A percentile compares a stretch with the other conserved stretches of the same genome.
These are phyloP conservation scores for Agrotis puta DNA, from an alignment of 2,888 invertebrate species.

Conservation along the genomic window DNA sequence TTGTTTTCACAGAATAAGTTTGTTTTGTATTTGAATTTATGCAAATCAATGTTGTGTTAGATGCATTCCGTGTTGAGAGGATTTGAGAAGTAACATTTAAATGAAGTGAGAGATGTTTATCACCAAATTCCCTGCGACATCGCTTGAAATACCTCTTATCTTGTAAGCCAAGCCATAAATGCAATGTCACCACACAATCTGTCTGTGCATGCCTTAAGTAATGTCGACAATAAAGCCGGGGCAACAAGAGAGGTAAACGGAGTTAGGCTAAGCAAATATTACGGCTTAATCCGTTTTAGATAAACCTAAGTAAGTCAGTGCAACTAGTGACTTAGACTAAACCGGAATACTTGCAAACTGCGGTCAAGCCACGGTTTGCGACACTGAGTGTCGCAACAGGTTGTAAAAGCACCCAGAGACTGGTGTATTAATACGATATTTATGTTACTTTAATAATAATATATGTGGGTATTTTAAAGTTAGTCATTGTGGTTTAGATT, in stretches of 20 bases:
- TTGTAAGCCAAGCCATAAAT: constrained; percentile 56
- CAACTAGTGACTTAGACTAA: constrained; percentile 59
- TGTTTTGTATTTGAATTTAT: background rate
- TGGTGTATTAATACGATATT: constrained; percentile 41
- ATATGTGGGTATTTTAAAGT: constrained; percentile 17
- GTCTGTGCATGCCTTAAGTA: constrained; percentile 44
- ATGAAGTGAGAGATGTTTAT: constrained; percentile 29
- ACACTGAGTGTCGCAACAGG: constrained; percentile 67
- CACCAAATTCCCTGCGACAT: constrained; percentile 14
- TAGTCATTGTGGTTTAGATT: constrained; percentile 24
- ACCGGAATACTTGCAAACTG: constrained; percentile 52
- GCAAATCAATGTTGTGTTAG: too few relatives aligned
- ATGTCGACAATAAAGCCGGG: constrained; percentile 43
- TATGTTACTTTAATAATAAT: constrained; percentile 18
- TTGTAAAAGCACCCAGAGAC: constrained; percentile 44
- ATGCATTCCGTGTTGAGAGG: background rate
- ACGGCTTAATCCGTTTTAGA: constrained; percentile 53
- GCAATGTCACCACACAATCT: constrained; percentile 53
- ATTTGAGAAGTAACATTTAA: too few relatives aligned
- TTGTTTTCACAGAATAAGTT: background rate
- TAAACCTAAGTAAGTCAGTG: constrained; percentile 48
- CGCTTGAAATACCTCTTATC: constrained; percentile 55
- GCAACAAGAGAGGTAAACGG: constrained; percentile 28
- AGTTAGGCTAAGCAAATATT: constrained; percentile 55
- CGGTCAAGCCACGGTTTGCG: constrained; percentile 63